These are phyloP conservation scores for Phenganax marumi DNA, from an alignment of 92 coral and sea anemone genomes.

Conservation along the genomic window DNA sequence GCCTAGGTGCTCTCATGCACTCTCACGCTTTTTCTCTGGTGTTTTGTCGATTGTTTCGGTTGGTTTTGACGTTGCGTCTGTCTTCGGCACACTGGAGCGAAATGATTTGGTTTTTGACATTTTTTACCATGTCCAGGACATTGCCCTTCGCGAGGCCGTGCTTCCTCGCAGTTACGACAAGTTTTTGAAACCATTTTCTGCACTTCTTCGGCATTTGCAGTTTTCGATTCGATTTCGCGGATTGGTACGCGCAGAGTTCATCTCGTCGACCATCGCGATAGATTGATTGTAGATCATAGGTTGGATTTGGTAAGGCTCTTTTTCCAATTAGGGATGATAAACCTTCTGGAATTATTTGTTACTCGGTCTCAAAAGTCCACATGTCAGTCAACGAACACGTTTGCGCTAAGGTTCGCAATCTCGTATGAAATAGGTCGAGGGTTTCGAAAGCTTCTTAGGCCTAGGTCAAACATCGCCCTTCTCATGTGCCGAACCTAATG, in stretches of 20 bases:
- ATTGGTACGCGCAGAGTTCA: background rate
- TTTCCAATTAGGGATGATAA: background rate
- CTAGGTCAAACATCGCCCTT: no score
- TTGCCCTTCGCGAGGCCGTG: slow-evolving; percentile 8
- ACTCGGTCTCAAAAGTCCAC: slow-evolving; percentile 6
- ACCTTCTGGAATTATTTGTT: slow-evolving; percentile 2
- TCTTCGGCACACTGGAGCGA: slow-evolving; percentile 3
- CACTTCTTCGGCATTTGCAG: background rate
- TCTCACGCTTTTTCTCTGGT: background rate
- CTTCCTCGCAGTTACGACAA: background rate
- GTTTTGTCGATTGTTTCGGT: background rate
- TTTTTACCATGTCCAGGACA: background rate
- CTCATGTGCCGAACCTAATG: no score
- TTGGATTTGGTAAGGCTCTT: no score
- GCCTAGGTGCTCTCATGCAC: no score
- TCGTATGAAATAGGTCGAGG: background rate
- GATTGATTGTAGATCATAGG: slow-evolving; percentile 3
- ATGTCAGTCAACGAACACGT: no score
- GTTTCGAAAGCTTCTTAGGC: no score
- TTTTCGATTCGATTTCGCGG: slow-evolving; percentile 1
- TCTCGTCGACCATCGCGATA: background rate
- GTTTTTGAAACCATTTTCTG: background rate
- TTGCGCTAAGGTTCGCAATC: slow-evolving; percentile 7
- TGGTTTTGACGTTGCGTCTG: background rate
- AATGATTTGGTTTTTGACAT: background rate